A percentile compares a stretch with the other conserved stretches of the same genome.
These are phyloP conservation scores for Nothocercus nigrocapillus DNA, from an alignment of 2,113 vertebrate species.

Conservation along the genomic window DNA sequence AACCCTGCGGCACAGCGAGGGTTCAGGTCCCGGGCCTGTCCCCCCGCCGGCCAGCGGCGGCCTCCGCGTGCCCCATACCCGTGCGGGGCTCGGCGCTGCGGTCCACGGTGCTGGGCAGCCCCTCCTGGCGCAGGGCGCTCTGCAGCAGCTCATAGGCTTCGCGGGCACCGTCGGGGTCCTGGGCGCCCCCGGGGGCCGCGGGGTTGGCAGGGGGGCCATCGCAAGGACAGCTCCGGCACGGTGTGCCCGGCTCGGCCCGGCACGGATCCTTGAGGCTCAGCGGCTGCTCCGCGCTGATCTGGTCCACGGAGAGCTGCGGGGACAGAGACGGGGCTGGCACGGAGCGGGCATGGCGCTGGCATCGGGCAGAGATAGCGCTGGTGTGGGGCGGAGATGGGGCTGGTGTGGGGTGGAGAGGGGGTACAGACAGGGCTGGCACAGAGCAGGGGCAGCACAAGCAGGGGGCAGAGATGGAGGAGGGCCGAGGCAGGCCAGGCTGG, in stretches of 20 bases:
- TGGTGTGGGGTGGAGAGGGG: neutral
- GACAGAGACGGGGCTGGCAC: neutral
- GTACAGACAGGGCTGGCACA: neutral
- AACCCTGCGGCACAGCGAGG: neutral
- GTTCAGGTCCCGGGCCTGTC: neutral
- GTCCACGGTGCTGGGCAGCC: conserved; percentile 34
- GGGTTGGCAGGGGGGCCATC: neutral
- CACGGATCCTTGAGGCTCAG: neutral
- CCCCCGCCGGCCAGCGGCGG: neutral
- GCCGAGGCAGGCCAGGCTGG: neutral
- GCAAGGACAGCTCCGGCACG: conserved; percentile 45
- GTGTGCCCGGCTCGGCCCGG: conserved; percentile 39
- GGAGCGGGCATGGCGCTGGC: neutral
- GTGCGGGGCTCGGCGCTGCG: neutral
- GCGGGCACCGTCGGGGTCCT: neutral
- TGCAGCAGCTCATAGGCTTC: conserved; percentile 31
- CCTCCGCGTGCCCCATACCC: neutral
- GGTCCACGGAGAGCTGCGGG: neutral
- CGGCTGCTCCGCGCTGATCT: neutral
- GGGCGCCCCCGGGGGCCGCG: neutral
- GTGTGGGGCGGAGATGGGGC: too few relatives aligned
- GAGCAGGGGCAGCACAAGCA: neutral
- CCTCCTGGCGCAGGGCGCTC: conserved; percentile 21
- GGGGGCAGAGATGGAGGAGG: neutral
- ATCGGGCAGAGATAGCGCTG: neutral